Evolutionary conservation across 2,797 vertebrate genomes (phyloP).

Genomic region (Margarornis squamiger): DNA sequence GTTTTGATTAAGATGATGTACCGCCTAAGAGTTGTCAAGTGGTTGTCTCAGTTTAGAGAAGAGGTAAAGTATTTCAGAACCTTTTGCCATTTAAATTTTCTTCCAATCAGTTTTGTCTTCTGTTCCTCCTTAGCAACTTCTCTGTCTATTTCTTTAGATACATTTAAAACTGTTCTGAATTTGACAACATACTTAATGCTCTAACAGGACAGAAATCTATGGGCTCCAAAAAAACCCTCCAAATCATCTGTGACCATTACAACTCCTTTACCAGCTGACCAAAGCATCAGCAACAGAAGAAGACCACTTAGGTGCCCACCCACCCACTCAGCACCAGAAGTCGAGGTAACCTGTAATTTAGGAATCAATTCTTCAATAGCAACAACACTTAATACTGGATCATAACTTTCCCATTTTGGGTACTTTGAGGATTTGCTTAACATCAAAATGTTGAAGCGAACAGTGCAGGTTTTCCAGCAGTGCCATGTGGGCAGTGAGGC

Average conservation of each 20-base stretch:
- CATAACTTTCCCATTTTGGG: neutral
- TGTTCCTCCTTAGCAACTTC: neutral
- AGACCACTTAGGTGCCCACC: neutral
- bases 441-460: accelerated
- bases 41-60: neutral
- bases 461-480: accelerated
- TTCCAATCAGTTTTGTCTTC: neutral
- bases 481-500: accelerated
- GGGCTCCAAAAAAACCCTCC: neutral
- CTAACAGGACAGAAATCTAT: neutral
- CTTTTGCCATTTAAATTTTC: neutral
- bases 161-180: neutral
- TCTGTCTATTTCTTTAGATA: neutral
- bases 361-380: neutral
- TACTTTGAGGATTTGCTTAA: neutral
- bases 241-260: neutral
- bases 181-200: neutral
- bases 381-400: neutral
- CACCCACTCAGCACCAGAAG: neutral
- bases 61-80: neutral
- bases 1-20: neutral
- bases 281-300: neutral
- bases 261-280: neutral
- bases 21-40: neutral
- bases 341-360: accelerated